Percentiles rank a stretch among this genome's conserved stretches.
Conservation (phyloP, 2,113 vertebrate species). For the Actinemys pallida region DNA sequence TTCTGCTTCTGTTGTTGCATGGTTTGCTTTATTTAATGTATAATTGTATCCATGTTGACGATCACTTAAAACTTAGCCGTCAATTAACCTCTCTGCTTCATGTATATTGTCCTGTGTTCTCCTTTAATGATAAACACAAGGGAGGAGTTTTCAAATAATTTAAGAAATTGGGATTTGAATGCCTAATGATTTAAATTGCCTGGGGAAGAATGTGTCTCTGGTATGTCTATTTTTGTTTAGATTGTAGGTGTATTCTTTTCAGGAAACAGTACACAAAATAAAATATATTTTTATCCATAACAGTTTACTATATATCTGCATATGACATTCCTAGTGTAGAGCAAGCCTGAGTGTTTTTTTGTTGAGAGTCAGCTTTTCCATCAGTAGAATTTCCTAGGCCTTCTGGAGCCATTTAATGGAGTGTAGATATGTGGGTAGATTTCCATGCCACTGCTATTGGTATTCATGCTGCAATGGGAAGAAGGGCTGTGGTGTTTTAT, state of each 20-base stretch:
- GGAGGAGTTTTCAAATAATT: neutral
- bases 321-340: neutral
- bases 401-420: neutral
- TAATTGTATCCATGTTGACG: neutral
- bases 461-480: neutral
- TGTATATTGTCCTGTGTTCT: neutral
- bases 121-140: slow-evolving; percentile 12
- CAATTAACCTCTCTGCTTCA: neutral
- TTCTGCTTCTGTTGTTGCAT: neutral
- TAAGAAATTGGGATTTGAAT: neutral
- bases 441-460: neutral
- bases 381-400: neutral
- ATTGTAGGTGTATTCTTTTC: neutral
- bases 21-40: slow-evolving; percentile 5
- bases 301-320: neutral
- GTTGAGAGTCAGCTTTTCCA: neutral
- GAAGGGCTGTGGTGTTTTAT: neutral
- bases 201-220: neutral
- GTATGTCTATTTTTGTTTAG: neutral
- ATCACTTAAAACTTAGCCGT: neutral
- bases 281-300: neutral
- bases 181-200: neutral
- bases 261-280: neutral
- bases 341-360: neutral
- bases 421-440: neutral